These are phyloP conservation scores for Maniola jurtina DNA, from an alignment of 1,140 invertebrate genomes.

Conservation along the genomic window DNA sequence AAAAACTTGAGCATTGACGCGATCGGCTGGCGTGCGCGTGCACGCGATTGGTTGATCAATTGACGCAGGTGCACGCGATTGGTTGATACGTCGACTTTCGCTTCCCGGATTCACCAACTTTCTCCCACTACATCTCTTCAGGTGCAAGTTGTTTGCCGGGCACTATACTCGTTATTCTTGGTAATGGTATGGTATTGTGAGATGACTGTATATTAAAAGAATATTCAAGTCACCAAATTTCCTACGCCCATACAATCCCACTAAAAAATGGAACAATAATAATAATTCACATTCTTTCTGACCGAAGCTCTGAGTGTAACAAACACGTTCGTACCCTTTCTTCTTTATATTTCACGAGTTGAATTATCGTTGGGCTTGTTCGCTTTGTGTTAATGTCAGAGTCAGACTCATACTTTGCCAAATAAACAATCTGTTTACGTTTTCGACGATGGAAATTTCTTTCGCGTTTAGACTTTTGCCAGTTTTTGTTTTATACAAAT, in stretches of 20 bases:
- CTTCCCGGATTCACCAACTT: too few relatives aligned
- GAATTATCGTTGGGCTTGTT: constrained; percentile 43
- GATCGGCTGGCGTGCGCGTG: too few relatives aligned
- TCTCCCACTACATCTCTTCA: too few relatives aligned
- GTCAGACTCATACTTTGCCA: constrained; percentile 17
- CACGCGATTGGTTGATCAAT: too few relatives aligned
- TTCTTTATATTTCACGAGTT: constrained; percentile 40
- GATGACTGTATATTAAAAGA: too few relatives aligned
- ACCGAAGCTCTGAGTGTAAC: constrained; percentile 46
- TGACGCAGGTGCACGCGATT: too few relatives aligned
- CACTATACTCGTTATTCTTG: too few relatives aligned
- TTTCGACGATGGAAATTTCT: constrained; percentile 3
- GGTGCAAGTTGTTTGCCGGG: too few relatives aligned
- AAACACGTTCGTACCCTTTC: constrained; percentile 46
- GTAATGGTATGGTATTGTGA: too few relatives aligned
- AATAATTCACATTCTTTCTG: constrained; percentile 49
- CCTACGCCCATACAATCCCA: constrained; percentile 12
- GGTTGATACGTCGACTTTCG: too few relatives aligned
- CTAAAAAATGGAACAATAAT: constrained; percentile 35
- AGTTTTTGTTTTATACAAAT: background rate
- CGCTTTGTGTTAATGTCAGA: constrained; percentile 28
- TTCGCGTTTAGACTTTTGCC: background rate
- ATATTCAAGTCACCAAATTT: constrained; percentile 5
- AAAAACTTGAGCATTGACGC: too few relatives aligned
- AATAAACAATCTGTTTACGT: constrained; percentile 28